Evolutionary conservation across 2,797 vertebrate genomes (phyloP).

Genomic region (Poecile montanus): DNA sequence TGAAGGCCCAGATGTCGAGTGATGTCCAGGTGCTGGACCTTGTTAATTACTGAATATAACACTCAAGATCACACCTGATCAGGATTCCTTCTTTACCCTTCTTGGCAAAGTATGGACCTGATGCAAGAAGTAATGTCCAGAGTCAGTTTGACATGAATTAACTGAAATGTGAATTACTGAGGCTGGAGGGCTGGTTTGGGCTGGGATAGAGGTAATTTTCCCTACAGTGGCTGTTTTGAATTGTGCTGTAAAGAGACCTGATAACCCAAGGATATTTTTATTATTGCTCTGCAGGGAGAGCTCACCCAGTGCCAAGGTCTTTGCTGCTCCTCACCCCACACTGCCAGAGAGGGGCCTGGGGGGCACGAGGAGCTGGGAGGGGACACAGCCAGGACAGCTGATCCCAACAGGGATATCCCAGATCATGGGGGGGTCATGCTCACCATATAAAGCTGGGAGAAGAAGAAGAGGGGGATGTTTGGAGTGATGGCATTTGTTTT

Average conservation of each 20-base stretch:
- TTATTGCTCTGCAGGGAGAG: not conserved
- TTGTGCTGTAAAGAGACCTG: not conserved
- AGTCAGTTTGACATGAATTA: not conserved
- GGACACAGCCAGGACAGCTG: not conserved
- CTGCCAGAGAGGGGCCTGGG: not conserved
- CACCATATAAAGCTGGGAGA: not conserved
- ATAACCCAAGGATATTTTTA: not conserved
- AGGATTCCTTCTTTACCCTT: not conserved
- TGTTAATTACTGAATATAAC: not conserved
- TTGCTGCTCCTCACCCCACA: not conserved
- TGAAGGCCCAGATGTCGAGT: too few species aligned
- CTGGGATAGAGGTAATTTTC: not conserved
- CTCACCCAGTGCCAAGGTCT: not conserved
- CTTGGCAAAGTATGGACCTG: not conserved
- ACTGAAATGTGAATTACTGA: not conserved
- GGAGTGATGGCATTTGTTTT: not conserved
- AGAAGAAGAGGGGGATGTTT: not conserved
- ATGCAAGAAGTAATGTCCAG: not conserved
- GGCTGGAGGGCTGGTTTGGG: not conserved
- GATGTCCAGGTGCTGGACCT: not conserved
- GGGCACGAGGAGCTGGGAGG: not conserved
- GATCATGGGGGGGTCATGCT: fast-evolving
- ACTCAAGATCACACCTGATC: not conserved
- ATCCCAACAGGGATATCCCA: not conserved
- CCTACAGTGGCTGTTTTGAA: not conserved